These are phyloP conservation scores for Eufriesea mexicana DNA, from an alignment of 1,140 invertebrate species.

Conservation along the genomic window DNA sequence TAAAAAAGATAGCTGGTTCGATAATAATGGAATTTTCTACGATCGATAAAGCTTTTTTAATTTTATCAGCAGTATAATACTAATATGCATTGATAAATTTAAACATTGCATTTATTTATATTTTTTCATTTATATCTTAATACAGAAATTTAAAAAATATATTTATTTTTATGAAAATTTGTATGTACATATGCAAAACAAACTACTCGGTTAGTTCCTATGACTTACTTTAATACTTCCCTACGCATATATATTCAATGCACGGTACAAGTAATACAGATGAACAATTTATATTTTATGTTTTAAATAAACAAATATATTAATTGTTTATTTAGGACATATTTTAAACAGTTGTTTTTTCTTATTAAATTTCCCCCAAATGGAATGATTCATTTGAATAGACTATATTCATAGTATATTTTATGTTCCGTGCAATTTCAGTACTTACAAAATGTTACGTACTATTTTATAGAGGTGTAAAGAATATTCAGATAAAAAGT, in stretches of 20 bases:
- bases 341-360: not conserved
- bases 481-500: conserved; percentile 1
- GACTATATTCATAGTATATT: not conserved
- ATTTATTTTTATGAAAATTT: not conserved
- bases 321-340: not conserved
- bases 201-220: not conserved
- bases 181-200: not conserved
- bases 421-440: conserved; percentile 14
- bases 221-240: not conserved
- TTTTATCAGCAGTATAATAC: too few species aligned
- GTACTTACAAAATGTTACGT: not conserved
- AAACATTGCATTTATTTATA: too few species aligned
- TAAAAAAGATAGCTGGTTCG: too few species aligned
- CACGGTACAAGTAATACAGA: not conserved
- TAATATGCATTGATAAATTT: too few species aligned
- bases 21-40: too few species aligned
- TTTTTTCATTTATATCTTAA: too few species aligned
- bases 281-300: not conserved
- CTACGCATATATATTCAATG: not conserved
- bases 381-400: not conserved
- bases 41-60: too few species aligned
- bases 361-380: not conserved
- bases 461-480: not conserved
- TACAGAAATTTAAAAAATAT: not conserved
- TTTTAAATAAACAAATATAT: not conserved